Percentiles rank a stretch among this genome's conserved stretches.
These are phyloP conservation scores for Eristalis intricaria DNA, from an alignment of 2,888 invertebrate genomes.

Conservation along the genomic window DNA sequence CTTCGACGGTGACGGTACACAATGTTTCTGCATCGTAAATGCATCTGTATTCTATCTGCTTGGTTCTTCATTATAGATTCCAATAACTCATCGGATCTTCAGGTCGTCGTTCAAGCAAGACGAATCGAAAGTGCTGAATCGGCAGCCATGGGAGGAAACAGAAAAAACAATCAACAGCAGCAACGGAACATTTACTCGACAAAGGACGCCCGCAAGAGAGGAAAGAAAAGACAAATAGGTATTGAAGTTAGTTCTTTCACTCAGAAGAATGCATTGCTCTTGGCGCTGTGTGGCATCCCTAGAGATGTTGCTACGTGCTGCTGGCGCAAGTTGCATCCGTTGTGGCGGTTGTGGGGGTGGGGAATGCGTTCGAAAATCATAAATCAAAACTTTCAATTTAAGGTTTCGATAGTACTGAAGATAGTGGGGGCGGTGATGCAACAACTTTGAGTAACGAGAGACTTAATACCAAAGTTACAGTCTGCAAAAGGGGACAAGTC, in stretches of 20 bases:
- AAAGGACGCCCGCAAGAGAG: slow-evolving; percentile 30
- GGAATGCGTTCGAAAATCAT: slow-evolving; percentile 72
- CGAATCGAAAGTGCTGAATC: slow-evolving; percentile 7
- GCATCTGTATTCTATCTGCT: neutral
- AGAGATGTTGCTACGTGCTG: slow-evolving; percentile 19
- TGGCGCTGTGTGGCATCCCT: slow-evolving; percentile 34
- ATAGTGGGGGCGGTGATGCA: slow-evolving; percentile 41
- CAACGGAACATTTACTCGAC: slow-evolving; percentile 9
- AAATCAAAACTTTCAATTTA: slow-evolving; percentile 74
- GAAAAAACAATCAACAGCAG: slow-evolving; percentile 31
- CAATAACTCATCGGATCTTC: slow-evolving; percentile 37
- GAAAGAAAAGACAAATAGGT: slow-evolving; percentile 54
- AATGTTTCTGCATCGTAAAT: neutral
- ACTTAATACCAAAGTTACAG: slow-evolving; percentile 34
- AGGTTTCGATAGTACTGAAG: slow-evolving; percentile 29
- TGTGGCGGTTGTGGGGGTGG: neutral
- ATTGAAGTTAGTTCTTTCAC: slow-evolving; percentile 49
- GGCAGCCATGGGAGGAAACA: neutral
- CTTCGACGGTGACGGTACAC: slow-evolving; percentile 13
- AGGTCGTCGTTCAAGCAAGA: neutral
- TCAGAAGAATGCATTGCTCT: slow-evolving; percentile 57
- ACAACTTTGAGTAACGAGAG: slow-evolving; percentile 50
- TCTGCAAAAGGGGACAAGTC: slow-evolving; percentile 42
- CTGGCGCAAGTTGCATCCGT: slow-evolving; percentile 30
- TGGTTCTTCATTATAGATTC: slow-evolving; percentile 24